Conservation (phyloP, 2,797 vertebrate species). For the Hyperoplus immaculatus region DNA sequence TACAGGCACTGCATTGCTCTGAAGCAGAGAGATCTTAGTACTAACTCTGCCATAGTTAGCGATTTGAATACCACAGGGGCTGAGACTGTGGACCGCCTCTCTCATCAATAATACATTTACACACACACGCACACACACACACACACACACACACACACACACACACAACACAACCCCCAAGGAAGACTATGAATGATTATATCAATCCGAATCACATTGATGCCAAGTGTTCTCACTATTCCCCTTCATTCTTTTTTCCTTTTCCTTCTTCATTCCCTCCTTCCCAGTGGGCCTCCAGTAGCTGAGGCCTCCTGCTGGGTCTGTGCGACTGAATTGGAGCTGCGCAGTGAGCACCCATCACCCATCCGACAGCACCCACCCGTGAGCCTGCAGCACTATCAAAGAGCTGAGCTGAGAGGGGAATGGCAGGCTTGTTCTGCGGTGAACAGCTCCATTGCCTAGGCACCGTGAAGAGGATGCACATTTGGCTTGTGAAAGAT, state of each 20-base stretch:
- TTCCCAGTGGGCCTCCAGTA: slow-evolving; percentile 30
- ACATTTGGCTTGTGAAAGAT: slow-evolving; percentile 46
- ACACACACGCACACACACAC: slow-evolving; percentile 23
- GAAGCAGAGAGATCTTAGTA: slow-evolving; percentile 33
- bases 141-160: slow-evolving; percentile 13
- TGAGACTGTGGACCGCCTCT: slow-evolving; percentile 37
- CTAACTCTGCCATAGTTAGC: slow-evolving; percentile 46
- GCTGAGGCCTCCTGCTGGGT: slow-evolving; percentile 48
- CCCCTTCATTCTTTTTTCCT: slow-evolving; percentile 9
- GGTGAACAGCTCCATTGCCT: slow-evolving; percentile 42
- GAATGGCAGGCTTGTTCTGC: slow-evolving; percentile 24
- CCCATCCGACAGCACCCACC: slow-evolving; percentile 51
- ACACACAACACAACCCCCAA: slow-evolving; percentile 31
- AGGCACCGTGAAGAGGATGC: slow-evolving; percentile 43
- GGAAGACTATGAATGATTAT: slow-evolving; percentile 57
- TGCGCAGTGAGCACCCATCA: slow-evolving; percentile 46
- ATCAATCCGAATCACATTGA: slow-evolving; percentile 55
- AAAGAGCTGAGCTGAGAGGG: slow-evolving; percentile 50
- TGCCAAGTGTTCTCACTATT: slow-evolving; percentile 39
- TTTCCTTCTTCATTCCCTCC: slow-evolving; percentile 1
- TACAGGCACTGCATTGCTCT: slow-evolving; percentile 17
- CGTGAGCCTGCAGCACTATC: slow-evolving; percentile 46
- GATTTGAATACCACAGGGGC: slow-evolving; percentile 39
- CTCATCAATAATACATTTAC: slow-evolving; percentile 44
- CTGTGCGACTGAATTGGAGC: slow-evolving; percentile 43